Conservation (phyloP, 1,140 invertebrate species). For the Drosophila saltans region DNA sequence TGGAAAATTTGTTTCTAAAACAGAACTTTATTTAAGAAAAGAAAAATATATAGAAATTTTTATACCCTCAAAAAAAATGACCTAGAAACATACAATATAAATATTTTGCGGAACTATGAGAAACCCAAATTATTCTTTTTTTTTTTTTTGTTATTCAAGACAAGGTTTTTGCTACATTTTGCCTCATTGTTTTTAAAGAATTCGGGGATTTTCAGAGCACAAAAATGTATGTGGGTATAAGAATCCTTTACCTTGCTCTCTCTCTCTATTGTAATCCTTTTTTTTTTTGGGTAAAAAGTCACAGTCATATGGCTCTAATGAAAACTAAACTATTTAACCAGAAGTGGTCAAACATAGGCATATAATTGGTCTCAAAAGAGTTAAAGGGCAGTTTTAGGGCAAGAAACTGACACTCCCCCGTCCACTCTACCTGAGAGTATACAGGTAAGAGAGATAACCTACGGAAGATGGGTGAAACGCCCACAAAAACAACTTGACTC, state of each 20-base stretch:
- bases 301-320: conserved; percentile 42
- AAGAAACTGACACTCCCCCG: conserved; percentile 49
- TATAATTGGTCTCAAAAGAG: conserved; percentile 74
- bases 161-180: conserved; percentile 6
- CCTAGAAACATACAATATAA: not conserved
- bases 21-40: no score
- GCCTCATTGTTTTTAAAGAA: conserved; percentile 3
- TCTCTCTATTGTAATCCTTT: conserved; percentile 25
- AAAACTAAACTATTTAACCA: conserved; percentile 68
- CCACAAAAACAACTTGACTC: conserved; percentile 81
- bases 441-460: conserved; percentile 27
- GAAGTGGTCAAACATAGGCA: conserved; percentile 55
- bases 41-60: no score
- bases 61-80: not conserved
- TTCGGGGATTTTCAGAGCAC: conserved; percentile 23
- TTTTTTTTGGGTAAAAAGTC: conserved; percentile 55
- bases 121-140: not conserved
- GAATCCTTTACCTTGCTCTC: not conserved
- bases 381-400: conserved; percentile 55
- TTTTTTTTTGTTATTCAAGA: not conserved
- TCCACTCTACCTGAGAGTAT: conserved; percentile 22
- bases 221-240: conserved; percentile 22
- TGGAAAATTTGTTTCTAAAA: no score
- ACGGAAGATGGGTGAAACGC: conserved; percentile 42
- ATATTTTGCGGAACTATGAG: not conserved